Evolutionary conservation across 2,113 vertebrate species (phyloP), one percentile per base, ranked within the genome.

Genomic region (Puntigrus tetrazona): DNA sequence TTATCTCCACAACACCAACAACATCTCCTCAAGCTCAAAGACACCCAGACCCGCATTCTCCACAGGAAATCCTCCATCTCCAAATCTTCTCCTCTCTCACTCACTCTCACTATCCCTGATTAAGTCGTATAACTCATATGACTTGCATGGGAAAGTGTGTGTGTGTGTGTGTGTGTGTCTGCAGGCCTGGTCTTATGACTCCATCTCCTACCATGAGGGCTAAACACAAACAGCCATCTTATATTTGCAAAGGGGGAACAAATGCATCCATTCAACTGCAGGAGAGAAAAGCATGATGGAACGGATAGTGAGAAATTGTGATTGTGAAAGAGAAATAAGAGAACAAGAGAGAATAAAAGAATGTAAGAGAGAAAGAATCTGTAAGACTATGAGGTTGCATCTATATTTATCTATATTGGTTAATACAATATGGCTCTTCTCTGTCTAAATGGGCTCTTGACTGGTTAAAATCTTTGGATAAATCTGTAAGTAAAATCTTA

Each of bases 161-260:
- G 81, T 80, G 81, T 79, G 76, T 43, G 81, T 81, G 83, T 80
- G 82, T 80, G 55, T 50, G 59, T 78, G 47, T 73, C 25, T 78
- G 80, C 57, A 65, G 25, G 87, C 57, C 77, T 72, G 82, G 92
- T 93, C 96, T 89, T 94, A 92, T 97, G 96, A 97, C 94, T 86
- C 82, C 11, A 50, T 67, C 67, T 75, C 67, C 84, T 61, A 25
- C 61, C 45, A 20, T 65, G 38, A 67, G 25, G 75, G 67, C 50
- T 43, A 81, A 85, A 87, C 82, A 77, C 67, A 88, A 70, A 65
- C 82, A 84, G 75, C 77, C 69, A 82, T 89, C 92, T 92, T 89
- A 69, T 85, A 63, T 86, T 84, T 84, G 86, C 55, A 45, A 84
- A 83, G 59, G 36, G 36, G 76, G 82, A 88, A 91, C 85, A 90